phyloP scores from a whole-genome alignment of 2,113 vertebrate genomes.

The Microtus ochrogaster region DNA sequence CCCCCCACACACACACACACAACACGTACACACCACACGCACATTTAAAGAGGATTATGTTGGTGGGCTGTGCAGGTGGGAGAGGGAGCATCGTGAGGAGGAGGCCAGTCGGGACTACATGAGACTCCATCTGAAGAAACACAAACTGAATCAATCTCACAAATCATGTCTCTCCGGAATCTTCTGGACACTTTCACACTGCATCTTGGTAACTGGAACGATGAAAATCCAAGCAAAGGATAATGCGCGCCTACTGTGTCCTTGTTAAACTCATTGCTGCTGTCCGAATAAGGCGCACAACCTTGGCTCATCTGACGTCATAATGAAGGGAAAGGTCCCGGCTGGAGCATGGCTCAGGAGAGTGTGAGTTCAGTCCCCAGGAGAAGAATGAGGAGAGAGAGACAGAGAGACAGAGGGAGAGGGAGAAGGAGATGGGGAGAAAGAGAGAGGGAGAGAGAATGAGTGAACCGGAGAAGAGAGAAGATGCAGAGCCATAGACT shows the following conservation, averaged over 20 bases:
- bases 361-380: not conserved
- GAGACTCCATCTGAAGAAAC: not conserved
- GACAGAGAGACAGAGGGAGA: no score
- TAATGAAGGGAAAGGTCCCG: not conserved
- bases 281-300: not conserved
- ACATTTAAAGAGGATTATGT: not conserved
- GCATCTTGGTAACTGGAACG: not conserved
- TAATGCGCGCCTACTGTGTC: not conserved
- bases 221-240: not conserved
- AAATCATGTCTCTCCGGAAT: not conserved
- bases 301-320: not conserved
- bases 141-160: no score
- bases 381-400: not conserved
- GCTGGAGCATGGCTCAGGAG: not conserved
- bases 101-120: not conserved
- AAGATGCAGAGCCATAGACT: not conserved
- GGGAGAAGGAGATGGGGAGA: fast-evolving
- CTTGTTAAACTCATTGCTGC: no score
- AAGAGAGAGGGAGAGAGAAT: no score
- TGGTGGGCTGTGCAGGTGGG: not conserved
- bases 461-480: not conserved
- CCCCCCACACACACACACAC: not conserved
- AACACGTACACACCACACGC: not conserved
- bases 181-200: not conserved
- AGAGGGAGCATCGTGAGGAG: not conserved